phyloP scores from a whole-genome alignment of 2,113 vertebrate species.

The Actenoides hombroni region DNA sequence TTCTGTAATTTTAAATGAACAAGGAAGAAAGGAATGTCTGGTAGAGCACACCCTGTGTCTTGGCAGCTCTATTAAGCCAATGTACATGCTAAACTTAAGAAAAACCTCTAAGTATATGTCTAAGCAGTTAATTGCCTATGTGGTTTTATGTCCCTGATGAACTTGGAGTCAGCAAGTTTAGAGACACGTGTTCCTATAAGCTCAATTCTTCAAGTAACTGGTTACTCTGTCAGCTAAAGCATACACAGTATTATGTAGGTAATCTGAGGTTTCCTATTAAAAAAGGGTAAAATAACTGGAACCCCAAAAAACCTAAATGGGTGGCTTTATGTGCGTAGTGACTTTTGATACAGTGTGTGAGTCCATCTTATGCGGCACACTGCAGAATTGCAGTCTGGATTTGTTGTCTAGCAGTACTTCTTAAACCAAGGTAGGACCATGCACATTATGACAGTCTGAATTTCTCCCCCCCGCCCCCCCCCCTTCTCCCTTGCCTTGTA shows the following conservation, averaged over 20 bases:
- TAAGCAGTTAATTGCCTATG: background rate
- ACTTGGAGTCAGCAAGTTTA: background rate
- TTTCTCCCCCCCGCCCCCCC: background rate
- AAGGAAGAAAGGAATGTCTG: slow-evolving; percentile 33
- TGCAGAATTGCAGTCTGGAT: background rate
- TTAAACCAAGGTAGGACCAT: background rate
- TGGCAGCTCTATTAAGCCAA: background rate
- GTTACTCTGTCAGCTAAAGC: background rate
- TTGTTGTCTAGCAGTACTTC: background rate
- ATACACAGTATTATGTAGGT: background rate
- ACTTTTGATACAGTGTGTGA: accelerated
- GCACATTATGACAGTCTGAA: background rate
- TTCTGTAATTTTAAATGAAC: slow-evolving; percentile 23
- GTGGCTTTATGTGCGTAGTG: background rate
- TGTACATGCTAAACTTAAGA: background rate
- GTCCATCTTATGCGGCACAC: accelerated
- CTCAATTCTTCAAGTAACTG: background rate
- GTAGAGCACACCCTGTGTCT: slow-evolving; percentile 12
- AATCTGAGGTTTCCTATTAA: background rate
- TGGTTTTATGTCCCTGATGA: background rate
- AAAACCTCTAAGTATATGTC: background rate
- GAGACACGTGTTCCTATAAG: background rate
- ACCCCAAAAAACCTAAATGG: background rate
- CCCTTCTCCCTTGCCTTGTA: background rate
- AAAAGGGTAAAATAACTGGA: background rate